These are phyloP conservation scores for Gallirallus australis DNA, from an alignment of 2,797 vertebrate species.

Conservation along the genomic window DNA sequence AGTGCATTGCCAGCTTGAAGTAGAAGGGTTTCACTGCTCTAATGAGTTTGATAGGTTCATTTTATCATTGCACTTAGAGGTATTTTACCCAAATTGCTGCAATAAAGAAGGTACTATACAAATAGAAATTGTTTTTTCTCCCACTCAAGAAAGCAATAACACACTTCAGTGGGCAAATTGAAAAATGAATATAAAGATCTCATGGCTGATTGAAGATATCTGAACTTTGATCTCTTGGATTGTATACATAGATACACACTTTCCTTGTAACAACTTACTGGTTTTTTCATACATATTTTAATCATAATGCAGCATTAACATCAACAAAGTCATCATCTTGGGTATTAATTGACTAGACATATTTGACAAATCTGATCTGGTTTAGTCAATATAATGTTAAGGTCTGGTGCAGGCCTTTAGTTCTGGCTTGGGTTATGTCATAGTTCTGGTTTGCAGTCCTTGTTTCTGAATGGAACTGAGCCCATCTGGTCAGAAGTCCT, in stretches of 20 bases:
- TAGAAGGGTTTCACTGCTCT: not conserved
- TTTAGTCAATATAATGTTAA: not conserved
- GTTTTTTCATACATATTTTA: not conserved
- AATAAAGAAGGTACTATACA: not conserved
- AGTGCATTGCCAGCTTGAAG: not conserved
- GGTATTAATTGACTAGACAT: not conserved
- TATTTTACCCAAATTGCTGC: not conserved
- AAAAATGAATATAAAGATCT: not conserved
- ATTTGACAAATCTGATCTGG: not conserved
- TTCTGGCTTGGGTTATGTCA: not conserved
- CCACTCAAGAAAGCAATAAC: not conserved
- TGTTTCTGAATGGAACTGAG: not conserved
- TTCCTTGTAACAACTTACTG: not conserved
- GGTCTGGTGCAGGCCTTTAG: not conserved
- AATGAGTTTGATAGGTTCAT: not conserved
- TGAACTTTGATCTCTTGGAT: not conserved
- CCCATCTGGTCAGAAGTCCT: not conserved
- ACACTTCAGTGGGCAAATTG: constrained; percentile 6
- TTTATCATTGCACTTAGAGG: not conserved
- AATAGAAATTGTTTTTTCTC: not conserved
- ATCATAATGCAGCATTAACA: not conserved
- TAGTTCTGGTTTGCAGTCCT: not conserved
- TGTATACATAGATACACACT: not conserved
- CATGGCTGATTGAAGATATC: not conserved
- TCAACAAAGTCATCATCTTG: not conserved